phyloP scores from a whole-genome alignment of 2,888 invertebrate genomes.

The Thereva unica region DNA sequence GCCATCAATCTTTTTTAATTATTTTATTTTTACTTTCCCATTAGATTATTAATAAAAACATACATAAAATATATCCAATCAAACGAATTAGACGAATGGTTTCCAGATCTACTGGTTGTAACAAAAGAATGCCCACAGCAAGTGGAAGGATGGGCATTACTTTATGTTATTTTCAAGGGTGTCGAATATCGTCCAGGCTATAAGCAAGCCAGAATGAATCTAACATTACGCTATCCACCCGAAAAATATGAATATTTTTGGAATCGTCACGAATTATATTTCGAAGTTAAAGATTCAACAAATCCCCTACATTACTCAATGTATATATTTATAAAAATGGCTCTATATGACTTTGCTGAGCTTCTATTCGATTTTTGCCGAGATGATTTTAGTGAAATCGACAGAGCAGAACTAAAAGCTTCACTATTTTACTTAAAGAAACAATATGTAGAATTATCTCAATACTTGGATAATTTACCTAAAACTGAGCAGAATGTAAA shows the following conservation, averaged over 20 bases:
- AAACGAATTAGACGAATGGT: neutral
- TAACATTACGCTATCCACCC: neutral
- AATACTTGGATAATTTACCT: neutral
- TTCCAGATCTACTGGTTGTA: neutral
- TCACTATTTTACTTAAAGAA: neutral
- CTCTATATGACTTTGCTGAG: constrained; percentile 33
- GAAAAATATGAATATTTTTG: neutral
- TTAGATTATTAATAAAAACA: constrained; percentile 24
- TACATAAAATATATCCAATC: constrained; percentile 20
- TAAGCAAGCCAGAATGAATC: constrained; percentile 31
- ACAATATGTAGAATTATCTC: neutral
- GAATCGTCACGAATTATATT: neutral
- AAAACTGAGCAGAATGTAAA: no score
- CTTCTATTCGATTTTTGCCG: constrained; percentile 18
- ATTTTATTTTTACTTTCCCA: neutral
- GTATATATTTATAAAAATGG: constrained; percentile 36
- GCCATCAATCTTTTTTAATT: neutral
- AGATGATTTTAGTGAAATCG: constrained; percentile 8
- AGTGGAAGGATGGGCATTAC: constrained; percentile 33
- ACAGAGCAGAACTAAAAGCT: neutral
- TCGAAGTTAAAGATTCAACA: neutral
- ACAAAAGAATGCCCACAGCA: constrained; percentile 7
- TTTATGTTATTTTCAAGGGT: constrained; percentile 30
- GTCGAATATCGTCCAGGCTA: constrained; percentile 36
- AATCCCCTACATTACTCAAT: constrained; percentile 21